Base-by-base conservation (phyloP, 2,888 invertebrate species). In the Labia minor region DNA sequence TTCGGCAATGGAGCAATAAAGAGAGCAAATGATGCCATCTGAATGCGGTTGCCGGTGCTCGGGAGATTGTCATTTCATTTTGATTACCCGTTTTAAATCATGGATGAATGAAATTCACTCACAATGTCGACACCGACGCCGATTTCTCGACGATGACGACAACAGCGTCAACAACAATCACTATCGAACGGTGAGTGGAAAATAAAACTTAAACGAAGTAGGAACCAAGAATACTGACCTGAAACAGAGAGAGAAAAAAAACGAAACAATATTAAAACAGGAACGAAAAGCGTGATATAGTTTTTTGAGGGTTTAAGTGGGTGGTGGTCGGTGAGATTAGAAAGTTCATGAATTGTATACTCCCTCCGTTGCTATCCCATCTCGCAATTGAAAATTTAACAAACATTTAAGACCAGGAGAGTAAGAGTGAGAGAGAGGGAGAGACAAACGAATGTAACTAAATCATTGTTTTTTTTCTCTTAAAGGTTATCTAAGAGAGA, bases 241-340 rank as follows among this genome's bases (percentile, higher is more conserved):
- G 49, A 49, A 49, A 49, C 49, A 49, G n/a, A n/a, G n/a, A n/a
- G n/a, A n/a, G n/a, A n/a, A 49, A 49, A 49, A 49, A 49, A 14
- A 49, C 49, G n/a, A 3, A 49, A 49, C 49, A 49, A 49, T 14
- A 49, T 49, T 49, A 49, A 49, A 49, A 16, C 14, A 10, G 16
- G 14, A 14, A 49, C 3, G 49, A 49, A 11, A 26, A 6, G 26
- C 4, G 16, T 14, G 49, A 33, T 33, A 33, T 8, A 33, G 6
- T n/a, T n/a, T n/a, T n/a, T n/a, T n/a, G n/a, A n/a, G 26, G 26
- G 26, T 4, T n/a, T 4, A 14, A 14, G 16, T 4, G 49, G 49
- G 16, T 4, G 49, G 49, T n/a, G 14, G 49, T 2, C 6, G 16
- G n/a, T 49, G 49, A 49, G 49, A 49, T 49, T 49, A 49, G 49